Conservation (phyloP, 1,140 invertebrate species). For the Macrobrachium nipponense region DNA sequence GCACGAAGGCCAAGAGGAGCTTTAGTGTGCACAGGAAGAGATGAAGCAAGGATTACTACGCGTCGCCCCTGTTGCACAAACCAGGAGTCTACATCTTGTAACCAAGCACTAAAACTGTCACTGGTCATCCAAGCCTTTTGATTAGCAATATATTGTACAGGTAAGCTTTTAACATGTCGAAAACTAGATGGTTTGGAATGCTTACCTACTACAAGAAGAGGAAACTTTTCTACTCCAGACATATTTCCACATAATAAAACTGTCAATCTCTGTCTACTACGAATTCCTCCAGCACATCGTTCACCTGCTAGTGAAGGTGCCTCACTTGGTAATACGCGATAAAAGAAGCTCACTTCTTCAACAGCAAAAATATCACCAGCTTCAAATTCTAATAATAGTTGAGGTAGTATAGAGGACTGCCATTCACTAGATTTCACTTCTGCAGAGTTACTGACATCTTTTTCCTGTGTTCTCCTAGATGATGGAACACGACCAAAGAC, state of each 20-base stretch:
- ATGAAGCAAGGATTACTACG: conserved; percentile 55
- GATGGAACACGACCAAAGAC: conserved; percentile 58
- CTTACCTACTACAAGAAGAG: conserved; percentile 61
- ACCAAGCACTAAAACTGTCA: conserved; percentile 61
- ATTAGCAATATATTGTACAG: conserved; percentile 61
- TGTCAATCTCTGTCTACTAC: conserved; percentile 57
- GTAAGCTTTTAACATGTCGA: conserved; percentile 53
- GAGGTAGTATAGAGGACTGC: conserved; percentile 50
- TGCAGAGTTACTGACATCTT: conserved; percentile 43
- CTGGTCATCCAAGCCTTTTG: conserved; percentile 62
- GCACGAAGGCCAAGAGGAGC: conserved; percentile 46
- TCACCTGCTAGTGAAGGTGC: conserved; percentile 40
- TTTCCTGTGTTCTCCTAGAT: conserved; percentile 53
- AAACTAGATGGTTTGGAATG: conserved; percentile 58
- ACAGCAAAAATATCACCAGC: conserved; percentile 63
- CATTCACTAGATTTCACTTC: conserved; percentile 53
- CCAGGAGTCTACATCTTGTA: conserved; percentile 63
- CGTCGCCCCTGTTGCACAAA: conserved; percentile 62
- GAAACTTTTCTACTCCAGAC: conserved; percentile 62
- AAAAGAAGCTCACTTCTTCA: conserved; percentile 63
- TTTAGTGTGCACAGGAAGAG: conserved; percentile 54
- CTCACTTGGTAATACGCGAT: conserved; percentile 51
- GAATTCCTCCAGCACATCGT: conserved; percentile 58
- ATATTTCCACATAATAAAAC: conserved; percentile 61
- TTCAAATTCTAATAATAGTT: conserved; percentile 55